These are phyloP conservation scores for Bombus cullumanus DNA, from an alignment of 1,140 invertebrate genomes.

Conservation along the genomic window DNA sequence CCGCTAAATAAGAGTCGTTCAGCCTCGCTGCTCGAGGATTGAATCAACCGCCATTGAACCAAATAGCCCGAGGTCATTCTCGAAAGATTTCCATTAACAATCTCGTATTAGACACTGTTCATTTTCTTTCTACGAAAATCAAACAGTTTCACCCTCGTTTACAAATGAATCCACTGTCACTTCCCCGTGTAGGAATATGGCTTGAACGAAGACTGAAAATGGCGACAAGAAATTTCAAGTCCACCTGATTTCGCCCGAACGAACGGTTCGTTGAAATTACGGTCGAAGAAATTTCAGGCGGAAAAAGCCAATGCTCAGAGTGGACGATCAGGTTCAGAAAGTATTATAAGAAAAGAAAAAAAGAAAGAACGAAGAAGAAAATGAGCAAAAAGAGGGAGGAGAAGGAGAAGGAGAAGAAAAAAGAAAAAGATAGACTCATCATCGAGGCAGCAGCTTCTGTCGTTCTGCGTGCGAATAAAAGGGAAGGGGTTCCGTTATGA, in stretches of 20 bases:
- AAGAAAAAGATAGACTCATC: slow-evolving; percentile 10
- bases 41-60: slow-evolving; percentile 45
- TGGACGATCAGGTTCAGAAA: not conserved
- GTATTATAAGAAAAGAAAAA: not conserved
- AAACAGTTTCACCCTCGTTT: not conserved
- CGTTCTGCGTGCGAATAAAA: slow-evolving; percentile 29
- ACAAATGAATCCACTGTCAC: no score
- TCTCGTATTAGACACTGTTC: not conserved
- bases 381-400: not conserved
- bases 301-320: not conserved
- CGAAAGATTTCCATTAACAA: slow-evolving; percentile 18
- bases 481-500: slow-evolving; percentile 43
- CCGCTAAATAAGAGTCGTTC: slow-evolving; percentile 45
- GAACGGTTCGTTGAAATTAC: not conserved
- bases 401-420: no score
- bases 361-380: not conserved
- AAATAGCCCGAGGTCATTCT: slow-evolving; percentile 43
- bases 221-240: not conserved
- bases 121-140: not conserved
- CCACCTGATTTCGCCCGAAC: not conserved
- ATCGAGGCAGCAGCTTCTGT: not conserved
- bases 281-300: not conserved
- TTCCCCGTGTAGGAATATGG: no score
- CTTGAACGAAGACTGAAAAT: not conserved
- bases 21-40: slow-evolving; percentile 10